A percentile compares a stretch with the other conserved stretches of the same genome.
Conservation (phyloP, 2,888 invertebrate genomes). For the Melanargia galathea region DNA sequence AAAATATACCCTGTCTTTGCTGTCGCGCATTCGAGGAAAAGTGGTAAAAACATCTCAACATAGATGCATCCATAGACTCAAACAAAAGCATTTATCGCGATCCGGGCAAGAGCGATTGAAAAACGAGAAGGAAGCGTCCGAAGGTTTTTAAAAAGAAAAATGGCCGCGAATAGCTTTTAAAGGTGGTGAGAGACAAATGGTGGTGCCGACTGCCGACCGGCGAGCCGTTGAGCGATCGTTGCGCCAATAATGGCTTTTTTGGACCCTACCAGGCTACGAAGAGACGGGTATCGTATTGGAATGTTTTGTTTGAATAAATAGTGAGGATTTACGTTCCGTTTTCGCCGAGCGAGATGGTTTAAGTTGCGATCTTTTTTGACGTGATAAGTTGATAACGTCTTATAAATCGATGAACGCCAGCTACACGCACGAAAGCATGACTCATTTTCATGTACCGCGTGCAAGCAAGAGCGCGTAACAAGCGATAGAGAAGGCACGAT, state of each 20-base stretch:
- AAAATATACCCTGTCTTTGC: no score
- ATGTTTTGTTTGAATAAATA: slow-evolving; percentile 25
- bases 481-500: no score
- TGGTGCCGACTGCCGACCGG: slow-evolving; percentile 44
- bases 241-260: slow-evolving; percentile 26
- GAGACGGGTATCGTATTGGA: slow-evolving; percentile 20
- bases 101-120: slow-evolving; percentile 63
- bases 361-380: no score
- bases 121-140: slow-evolving; percentile 79
- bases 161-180: slow-evolving; percentile 80
- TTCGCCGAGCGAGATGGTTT: background rate
- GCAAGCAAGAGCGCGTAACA: no score
- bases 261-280: slow-evolving; percentile 6
- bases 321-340: slow-evolving; percentile 11
- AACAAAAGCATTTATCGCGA: slow-evolving; percentile 31
- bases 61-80: slow-evolving; percentile 8
- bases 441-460: no score
- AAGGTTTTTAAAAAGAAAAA: slow-evolving; percentile 81
- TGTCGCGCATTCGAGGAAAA: no score
- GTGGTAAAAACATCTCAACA: slow-evolving; percentile 4
- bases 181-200: slow-evolving; percentile 79
- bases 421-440: no score
- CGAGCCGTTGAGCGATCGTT: slow-evolving; percentile 57
- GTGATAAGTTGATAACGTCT: no score
- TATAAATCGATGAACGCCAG: no score